phyloP scores from a whole-genome alignment of 92 coral and sea anemone species.

The Blastomussa wellsi region DNA sequence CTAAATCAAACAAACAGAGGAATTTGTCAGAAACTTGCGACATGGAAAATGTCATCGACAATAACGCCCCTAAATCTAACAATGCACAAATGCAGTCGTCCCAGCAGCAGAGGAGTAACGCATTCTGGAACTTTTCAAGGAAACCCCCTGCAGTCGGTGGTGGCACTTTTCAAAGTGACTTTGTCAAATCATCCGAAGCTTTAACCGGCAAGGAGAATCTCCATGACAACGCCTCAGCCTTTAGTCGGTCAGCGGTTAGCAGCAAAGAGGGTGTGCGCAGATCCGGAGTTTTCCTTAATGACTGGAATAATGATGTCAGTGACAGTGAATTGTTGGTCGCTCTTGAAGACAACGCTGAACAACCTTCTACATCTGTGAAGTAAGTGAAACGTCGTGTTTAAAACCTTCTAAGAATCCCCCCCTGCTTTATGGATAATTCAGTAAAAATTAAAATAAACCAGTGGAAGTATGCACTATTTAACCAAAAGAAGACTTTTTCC shows the following conservation, averaged over 20 bases:
- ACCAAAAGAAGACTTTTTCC: too few species aligned
- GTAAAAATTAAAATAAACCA: too few species aligned
- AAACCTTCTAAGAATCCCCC: too few species aligned
- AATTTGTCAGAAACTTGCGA: not conserved
- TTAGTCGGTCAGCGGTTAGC: constrained; percentile 17
- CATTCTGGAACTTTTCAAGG: constrained; percentile 33
- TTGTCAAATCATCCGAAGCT: constrained; percentile 36
- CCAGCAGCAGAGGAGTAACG: constrained; percentile 3
- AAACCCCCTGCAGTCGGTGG: not conserved
- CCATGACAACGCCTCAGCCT: not conserved
- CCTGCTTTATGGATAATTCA: too few species aligned
- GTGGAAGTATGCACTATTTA: too few species aligned
- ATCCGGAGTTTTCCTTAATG: constrained; percentile 33
- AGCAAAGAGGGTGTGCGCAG: constrained; percentile 13
- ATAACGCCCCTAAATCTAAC: not conserved
- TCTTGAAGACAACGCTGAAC: constrained; percentile 35
- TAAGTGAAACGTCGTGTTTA: constrained; percentile 1
- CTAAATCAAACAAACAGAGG: constrained; percentile 32
- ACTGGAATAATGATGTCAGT: constrained; percentile 72
- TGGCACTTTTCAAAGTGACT: constrained; percentile 27
- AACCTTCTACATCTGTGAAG: constrained; percentile 17
- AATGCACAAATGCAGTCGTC: not conserved
- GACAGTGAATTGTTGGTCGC: constrained; percentile 74
- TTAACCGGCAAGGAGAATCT: not conserved
- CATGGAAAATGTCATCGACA: not conserved